Conservation (phyloP, 1,140 invertebrate species). For the Drosophila punjabiensis region DNA sequence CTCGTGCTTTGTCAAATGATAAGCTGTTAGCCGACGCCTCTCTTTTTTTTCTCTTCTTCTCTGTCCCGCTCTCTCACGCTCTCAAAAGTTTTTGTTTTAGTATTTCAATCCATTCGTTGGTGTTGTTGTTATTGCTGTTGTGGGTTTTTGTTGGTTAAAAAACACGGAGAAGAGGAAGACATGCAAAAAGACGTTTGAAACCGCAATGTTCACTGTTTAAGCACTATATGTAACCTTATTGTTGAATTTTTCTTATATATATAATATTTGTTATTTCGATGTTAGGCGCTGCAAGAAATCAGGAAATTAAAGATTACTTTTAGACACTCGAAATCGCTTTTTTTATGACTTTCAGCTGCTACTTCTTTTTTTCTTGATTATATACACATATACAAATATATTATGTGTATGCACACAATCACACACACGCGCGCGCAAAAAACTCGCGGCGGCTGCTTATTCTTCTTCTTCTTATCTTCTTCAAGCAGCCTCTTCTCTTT, state of each 20-base stretch:
- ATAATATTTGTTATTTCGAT: slow-evolving; percentile 42
- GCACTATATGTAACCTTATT: slow-evolving; percentile 47
- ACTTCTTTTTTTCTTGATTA: slow-evolving; percentile 45
- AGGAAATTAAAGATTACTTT: slow-evolving; percentile 39
- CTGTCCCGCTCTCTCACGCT: slow-evolving; percentile 11
- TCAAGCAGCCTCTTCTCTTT: slow-evolving; percentile 38
- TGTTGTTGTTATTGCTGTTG: slow-evolving; percentile 37
- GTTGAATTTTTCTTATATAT: slow-evolving; percentile 34
- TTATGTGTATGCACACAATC: slow-evolving; percentile 33
- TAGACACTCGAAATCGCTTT: slow-evolving; percentile 29
- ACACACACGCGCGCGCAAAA: slow-evolving; percentile 30
- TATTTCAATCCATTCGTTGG: slow-evolving; percentile 64
- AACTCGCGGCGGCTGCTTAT: slow-evolving; percentile 44
- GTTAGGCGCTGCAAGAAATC: slow-evolving; percentile 57
- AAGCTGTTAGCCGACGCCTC: slow-evolving; percentile 45
- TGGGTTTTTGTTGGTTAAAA: slow-evolving; percentile 25
- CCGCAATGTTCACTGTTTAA: slow-evolving; percentile 47
- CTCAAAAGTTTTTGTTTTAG: slow-evolving; percentile 52
- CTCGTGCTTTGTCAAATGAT: slow-evolving; percentile 50
- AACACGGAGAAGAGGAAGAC: slow-evolving; percentile 34
- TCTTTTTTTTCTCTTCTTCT: slow-evolving; percentile 9
- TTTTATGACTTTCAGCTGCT: slow-evolving; percentile 59
- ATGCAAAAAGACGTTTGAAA: slow-evolving; percentile 33
- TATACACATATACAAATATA: slow-evolving; percentile 19
- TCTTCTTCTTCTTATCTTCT: slow-evolving; percentile 33